Percentiles rank a stretch among this genome's conserved stretches.
Evolutionary conservation across 2,888 invertebrate genomes (phyloP).

Genomic region (Caenorhabditis sulstoni): DNA sequence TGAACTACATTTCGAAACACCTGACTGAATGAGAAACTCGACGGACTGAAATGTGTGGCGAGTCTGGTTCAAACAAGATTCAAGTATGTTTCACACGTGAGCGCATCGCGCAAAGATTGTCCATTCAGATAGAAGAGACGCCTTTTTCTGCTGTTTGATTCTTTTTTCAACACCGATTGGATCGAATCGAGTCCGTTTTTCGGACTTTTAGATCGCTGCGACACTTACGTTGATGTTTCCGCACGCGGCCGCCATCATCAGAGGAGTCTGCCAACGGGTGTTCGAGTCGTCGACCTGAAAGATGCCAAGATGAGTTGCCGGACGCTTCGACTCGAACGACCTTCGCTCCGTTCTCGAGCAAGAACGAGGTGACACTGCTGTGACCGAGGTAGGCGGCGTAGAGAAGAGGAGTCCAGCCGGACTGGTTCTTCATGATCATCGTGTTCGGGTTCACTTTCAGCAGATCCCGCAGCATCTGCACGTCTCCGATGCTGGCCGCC

Average conservation of each 20-base stretch:
- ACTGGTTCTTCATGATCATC: conserved; percentile 47
- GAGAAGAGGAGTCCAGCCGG: conserved; percentile 97
- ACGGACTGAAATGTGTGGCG: too few species aligned
- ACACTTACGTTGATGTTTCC: conserved; percentile 80
- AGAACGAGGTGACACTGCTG: conserved; percentile 88
- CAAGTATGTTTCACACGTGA: not conserved
- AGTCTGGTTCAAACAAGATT: not conserved
- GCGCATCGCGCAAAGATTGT: too few species aligned
- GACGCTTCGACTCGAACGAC: too few species aligned
- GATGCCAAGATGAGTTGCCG: not conserved
- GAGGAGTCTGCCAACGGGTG: conserved; percentile 80
- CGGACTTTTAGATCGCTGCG: not conserved
- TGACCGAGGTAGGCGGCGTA: conserved; percentile 96
- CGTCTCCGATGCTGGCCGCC: conserved; percentile 72
- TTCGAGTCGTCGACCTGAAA: conserved; percentile 70
- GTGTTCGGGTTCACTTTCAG: conserved; percentile 43
- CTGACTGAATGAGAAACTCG: too few species aligned
- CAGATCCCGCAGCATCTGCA: conserved; percentile 47
- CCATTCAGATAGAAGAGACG: not conserved
- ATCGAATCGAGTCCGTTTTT: not conserved
- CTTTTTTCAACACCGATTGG: not conserved
- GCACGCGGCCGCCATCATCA: conserved; percentile 83
- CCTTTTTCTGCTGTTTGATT: not conserved
- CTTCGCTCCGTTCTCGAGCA: conserved; percentile 90
- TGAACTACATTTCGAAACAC: not conserved